Base-by-base conservation (phyloP, 1,140 invertebrate species). In the Bombus superbus region DNA sequence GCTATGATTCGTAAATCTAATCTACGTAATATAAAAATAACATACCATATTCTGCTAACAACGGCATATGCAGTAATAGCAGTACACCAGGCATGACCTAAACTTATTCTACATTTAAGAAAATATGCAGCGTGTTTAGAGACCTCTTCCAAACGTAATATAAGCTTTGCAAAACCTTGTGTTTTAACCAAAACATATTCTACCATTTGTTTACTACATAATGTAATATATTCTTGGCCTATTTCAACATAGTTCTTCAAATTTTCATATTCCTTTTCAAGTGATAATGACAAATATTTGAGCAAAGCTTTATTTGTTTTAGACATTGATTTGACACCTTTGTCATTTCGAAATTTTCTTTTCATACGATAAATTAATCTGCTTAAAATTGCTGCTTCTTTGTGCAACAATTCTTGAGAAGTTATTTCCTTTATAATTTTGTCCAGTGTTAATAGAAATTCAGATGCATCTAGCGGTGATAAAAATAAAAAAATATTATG, bases 291-390 rank as follows among this genome's bases (percentile, higher is more conserved):
- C 47, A 96, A 93, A 90, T 96, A 96, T 92, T 95, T 96, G 28
- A 95, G 91, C 62, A 97, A 88, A 6, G 95, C 95, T 86, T 94
- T 94, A 74, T 96, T 96, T 0, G 96, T 93, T 92, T 96, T 96
- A 89, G 95, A 95, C 90, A 96, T 96, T 82, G 94, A 94, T 87
- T 96, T 96, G 57, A 96, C 94, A 4, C 96, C 96, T 84, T 96
- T 96, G 82, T 96, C 96, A 86, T 93, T 95, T 62, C 96, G 94
- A 91, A 96, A 96, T 93, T 96, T 96, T 74, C 94, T 95, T 88
- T 96, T 96, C 94, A 96, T 96, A 87, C 96, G 95, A 86, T 97
- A 97, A 59, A 96, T 93, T 88, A 96, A 92, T 87, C 96, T 94
- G 72, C 96, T 96, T 32, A 96, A 88, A 71, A 96, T 87, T 66